Evolutionary conservation across 1,140 invertebrate genomes (phyloP).

Genomic region (Aphaenogaster rudis): DNA sequence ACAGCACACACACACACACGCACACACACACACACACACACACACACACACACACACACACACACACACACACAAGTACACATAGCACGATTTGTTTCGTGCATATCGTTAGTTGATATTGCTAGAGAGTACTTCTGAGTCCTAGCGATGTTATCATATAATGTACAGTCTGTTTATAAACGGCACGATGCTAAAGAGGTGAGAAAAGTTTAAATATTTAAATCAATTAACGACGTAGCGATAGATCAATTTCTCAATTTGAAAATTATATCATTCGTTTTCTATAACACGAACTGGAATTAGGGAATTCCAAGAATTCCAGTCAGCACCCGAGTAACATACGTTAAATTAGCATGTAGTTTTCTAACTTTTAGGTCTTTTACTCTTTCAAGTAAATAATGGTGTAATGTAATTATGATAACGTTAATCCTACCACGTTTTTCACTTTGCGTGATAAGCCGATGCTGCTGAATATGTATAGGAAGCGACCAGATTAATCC

Average conservation of each 20-base stretch:
- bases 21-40: too few relatives aligned
- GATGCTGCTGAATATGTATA: constrained; percentile 27
- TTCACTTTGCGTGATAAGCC: constrained; percentile 29
- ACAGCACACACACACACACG: too few relatives aligned
- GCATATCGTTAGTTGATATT: constrained; percentile 18
- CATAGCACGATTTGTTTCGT: neutral
- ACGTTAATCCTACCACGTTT: constrained; percentile 32
- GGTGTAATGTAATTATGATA: constrained; percentile 49
- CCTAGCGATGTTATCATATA: constrained; percentile 69
- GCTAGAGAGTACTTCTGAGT: constrained; percentile 71
- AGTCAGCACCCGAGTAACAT: constrained; percentile 44
- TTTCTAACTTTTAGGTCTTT: constrained; percentile 69
- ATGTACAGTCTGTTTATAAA: constrained; percentile 76
- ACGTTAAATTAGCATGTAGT: constrained; percentile 61
- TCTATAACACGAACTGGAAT: constrained; percentile 20
- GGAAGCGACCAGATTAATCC: neutral
- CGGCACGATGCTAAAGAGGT: constrained; percentile 65
- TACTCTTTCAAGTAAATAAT: constrained; percentile 61
- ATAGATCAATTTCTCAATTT: constrained; percentile 15
- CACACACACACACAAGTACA: neutral
- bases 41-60: too few relatives aligned
- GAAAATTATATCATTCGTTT: constrained; percentile 29
- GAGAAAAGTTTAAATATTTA: constrained; percentile 34
- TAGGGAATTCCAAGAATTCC: constrained; percentile 35
- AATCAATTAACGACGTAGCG: constrained; percentile 24